Percentiles rank a stretch among this genome's conserved stretches.
Evolutionary conservation across 1,140 invertebrate genomes (phyloP).

Genomic region (Oryctes rhinoceros): DNA sequence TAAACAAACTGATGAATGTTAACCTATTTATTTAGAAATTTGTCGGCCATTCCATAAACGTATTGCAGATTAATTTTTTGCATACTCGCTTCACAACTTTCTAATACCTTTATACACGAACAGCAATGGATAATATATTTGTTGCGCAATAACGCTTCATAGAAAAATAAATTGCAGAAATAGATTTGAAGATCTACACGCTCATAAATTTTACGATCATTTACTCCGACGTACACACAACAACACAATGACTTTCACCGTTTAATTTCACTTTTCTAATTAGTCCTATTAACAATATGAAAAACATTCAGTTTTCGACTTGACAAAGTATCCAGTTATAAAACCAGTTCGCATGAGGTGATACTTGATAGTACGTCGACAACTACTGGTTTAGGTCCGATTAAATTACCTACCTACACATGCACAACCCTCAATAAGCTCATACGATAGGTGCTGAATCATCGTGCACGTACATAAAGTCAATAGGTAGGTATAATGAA

Average conservation of each 20-base stretch:
- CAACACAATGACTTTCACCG: conserved; percentile 5
- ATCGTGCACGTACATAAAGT: no score
- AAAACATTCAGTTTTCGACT: not conserved
- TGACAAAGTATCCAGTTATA: not conserved
- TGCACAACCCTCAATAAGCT: not conserved
- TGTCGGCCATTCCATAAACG: no score
- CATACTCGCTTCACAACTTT: not conserved
- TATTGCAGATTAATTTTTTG: not conserved
- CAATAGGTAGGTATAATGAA: no score
- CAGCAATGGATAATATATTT: not conserved
- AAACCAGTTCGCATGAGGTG: conserved; percentile 11
- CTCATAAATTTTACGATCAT: conserved; percentile 19
- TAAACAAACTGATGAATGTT: no score
- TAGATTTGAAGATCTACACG: not conserved
- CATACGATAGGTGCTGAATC: no score
- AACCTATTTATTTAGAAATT: no score
- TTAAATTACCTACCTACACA: not conserved
- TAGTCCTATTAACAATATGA: conserved; percentile 8
- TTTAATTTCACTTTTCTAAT: conserved; percentile 5
- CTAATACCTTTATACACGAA: not conserved
- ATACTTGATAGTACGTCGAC: not conserved
- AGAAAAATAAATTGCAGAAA: conserved; percentile 19
- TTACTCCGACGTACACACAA: not conserved
- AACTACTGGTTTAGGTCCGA: not conserved
- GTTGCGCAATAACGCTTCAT: not conserved